Conservation (phyloP, 2,888 invertebrate species). For the Drosophila yooni region DNA sequence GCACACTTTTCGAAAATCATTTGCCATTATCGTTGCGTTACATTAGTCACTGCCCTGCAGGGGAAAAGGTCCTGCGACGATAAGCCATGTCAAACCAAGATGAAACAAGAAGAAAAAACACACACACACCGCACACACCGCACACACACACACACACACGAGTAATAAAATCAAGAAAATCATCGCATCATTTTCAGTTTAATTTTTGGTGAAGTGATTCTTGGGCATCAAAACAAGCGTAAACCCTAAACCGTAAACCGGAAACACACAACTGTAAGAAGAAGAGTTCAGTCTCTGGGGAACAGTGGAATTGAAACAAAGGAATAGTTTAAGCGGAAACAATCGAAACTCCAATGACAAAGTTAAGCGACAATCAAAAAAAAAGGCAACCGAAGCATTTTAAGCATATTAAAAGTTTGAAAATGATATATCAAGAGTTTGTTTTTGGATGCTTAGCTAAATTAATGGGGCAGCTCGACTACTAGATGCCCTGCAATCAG, state of each 20-base stretch:
- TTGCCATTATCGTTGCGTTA: slow-evolving; percentile 57
- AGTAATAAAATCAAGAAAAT: slow-evolving; percentile 8
- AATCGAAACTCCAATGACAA: neutral
- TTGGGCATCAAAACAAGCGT: neutral
- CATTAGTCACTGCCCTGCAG: slow-evolving; percentile 55
- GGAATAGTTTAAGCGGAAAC: neutral
- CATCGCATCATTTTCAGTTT: slow-evolving; percentile 2
- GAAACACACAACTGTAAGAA: neutral
- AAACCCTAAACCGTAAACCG: neutral
- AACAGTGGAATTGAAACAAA: slow-evolving; percentile 14
- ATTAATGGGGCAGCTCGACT: neutral
- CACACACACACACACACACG: neutral
- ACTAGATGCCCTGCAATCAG: neutral
- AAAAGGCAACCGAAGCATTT: neutral
- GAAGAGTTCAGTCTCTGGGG: no score
- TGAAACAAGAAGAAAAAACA: neutral
- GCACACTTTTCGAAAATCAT: slow-evolving; percentile 56
- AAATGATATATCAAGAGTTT: neutral
- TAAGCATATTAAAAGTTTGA: neutral
- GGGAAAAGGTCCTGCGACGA: slow-evolving; percentile 43
- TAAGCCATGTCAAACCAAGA: slow-evolving; percentile 32
- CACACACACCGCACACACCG: neutral
- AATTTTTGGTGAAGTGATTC: slow-evolving; percentile 19
- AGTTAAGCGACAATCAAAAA: neutral
- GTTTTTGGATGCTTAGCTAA: neutral